phyloP scores from a whole-genome alignment of 1,140 invertebrate genomes.

The Eurosta solidaginis region DNA sequence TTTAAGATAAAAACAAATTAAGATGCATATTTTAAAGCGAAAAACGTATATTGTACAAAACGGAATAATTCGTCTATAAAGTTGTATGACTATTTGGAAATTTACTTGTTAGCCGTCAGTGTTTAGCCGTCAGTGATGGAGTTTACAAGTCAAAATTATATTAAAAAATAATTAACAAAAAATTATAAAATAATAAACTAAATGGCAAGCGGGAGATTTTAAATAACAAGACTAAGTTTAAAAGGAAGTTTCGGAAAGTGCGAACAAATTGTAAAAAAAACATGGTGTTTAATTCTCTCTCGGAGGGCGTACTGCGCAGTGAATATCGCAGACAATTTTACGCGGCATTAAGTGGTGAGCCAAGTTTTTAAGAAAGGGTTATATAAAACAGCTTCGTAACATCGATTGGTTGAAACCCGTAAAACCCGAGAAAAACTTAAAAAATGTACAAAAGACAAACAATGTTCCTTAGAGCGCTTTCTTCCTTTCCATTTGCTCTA shows the following conservation, averaged over 20 bases:
- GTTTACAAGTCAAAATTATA: background rate
- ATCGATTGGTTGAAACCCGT: background rate
- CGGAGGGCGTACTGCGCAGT: constrained; percentile 41
- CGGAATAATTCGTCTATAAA: background rate
- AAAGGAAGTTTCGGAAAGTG: background rate
- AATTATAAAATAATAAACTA: background rate
- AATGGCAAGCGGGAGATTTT: background rate
- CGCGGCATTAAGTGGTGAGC: constrained; percentile 53
- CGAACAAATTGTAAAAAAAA: constrained; percentile 8
- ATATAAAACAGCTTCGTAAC: background rate
- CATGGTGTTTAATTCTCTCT: constrained; percentile 43
- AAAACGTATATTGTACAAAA: background rate
- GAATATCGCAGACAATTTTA: constrained; percentile 47
- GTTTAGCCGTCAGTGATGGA: constrained; percentile 9
- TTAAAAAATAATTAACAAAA: background rate
- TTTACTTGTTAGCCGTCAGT: background rate
- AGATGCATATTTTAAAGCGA: background rate
- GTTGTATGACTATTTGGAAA: constrained; percentile 19
- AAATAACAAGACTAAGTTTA: background rate
- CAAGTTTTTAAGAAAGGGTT: background rate
- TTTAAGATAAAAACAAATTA: background rate
- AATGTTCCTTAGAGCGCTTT: no score
- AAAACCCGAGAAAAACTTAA: no score
- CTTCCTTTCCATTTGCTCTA: no score
- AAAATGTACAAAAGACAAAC: no score